Conservation (phyloP, 1,140 invertebrate species). For the Chionoecetes opilio region DNA sequence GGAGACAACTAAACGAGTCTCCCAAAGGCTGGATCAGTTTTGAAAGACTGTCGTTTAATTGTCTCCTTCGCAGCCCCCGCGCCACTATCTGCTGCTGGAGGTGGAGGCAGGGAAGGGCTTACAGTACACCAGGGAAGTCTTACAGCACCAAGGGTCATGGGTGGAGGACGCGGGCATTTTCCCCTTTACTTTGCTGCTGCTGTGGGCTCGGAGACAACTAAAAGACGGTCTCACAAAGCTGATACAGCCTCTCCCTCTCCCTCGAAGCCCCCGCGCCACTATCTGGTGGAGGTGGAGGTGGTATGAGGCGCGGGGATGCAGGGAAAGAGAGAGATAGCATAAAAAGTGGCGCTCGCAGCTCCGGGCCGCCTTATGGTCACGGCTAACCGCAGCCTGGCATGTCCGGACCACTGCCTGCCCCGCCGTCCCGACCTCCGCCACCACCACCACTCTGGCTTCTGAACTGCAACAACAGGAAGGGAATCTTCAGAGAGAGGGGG, state of each 20-base stretch:
- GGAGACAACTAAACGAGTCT: too few relatives aligned
- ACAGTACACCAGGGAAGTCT: too few relatives aligned
- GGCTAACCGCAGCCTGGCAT: constrained; percentile 69
- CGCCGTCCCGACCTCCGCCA: background rate
- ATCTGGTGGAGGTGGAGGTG: too few relatives aligned
- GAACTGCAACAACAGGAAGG: background rate
- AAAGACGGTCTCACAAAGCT: too few relatives aligned
- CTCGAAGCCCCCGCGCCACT: background rate
- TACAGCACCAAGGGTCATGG: too few relatives aligned
- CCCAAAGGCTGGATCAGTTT: too few relatives aligned
- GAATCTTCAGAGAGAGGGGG: background rate
- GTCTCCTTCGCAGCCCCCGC: background rate
- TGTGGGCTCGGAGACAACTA: too few relatives aligned
- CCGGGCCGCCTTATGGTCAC: constrained; percentile 69
- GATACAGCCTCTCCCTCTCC: background rate
- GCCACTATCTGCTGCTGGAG: too few relatives aligned
- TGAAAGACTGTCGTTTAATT: too few relatives aligned
- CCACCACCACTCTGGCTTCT: background rate
- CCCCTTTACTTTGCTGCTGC: too few relatives aligned
- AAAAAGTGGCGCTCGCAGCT: constrained; percentile 32
- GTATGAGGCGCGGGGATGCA: background rate
- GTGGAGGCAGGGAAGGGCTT: too few relatives aligned
- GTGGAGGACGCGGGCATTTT: too few relatives aligned
- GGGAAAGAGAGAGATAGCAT: background rate
- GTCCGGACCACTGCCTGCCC: constrained; percentile 43